phyloP scores from a whole-genome alignment of 2,888 invertebrate species.

The Synanthedon myopaeformis region DNA sequence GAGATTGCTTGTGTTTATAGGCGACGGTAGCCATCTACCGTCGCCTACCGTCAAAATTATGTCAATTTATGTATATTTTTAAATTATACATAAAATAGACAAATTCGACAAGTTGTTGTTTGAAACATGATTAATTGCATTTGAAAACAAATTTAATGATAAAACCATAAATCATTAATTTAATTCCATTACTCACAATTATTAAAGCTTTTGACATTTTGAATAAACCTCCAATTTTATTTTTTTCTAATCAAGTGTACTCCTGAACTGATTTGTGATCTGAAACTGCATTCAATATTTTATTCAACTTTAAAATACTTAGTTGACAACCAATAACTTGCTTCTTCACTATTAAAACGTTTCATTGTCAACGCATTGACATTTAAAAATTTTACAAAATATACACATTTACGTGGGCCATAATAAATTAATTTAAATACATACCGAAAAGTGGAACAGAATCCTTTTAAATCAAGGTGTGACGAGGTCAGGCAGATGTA shows the following conservation, averaged over 20 bases:
- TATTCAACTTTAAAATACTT: conserved; percentile 17
- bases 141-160: too few species aligned
- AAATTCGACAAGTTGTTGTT: too few species aligned
- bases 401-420: conserved; percentile 6
- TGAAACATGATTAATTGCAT: too few species aligned
- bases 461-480: conserved; percentile 45
- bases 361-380: conserved; percentile 57
- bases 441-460: conserved; percentile 55
- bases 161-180: too few species aligned
- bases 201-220: background rate
- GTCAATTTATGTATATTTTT: too few species aligned
- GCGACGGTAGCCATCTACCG: too few species aligned
- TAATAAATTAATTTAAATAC: conserved; percentile 53
- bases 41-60: too few species aligned
- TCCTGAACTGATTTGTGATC: conserved; percentile 16
- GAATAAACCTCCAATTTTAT: background rate
- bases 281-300: conserved; percentile 52
- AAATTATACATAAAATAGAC: too few species aligned
- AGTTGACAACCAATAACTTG: conserved; percentile 19
- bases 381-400: conserved; percentile 31
- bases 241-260: background rate
- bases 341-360: conserved; percentile 40
- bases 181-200: background rate
- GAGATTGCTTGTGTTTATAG: too few species aligned
- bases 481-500: conserved; percentile 48